Evolutionary conservation across 2,797 vertebrate genomes (phyloP).

Genomic region (Typhlichthys eigenmanni): DNA sequence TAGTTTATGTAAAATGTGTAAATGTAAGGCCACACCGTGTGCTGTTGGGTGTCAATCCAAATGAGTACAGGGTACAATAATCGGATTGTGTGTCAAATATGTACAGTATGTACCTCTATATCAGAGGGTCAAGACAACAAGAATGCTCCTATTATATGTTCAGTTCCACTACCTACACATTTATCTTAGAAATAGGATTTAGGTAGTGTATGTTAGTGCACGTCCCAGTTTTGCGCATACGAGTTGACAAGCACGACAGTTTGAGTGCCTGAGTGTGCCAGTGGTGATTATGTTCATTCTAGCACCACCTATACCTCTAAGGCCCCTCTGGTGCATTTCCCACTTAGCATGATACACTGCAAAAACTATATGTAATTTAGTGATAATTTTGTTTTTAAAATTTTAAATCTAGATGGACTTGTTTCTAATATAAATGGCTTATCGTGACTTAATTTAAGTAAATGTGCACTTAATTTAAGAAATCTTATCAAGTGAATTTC

Average conservation of each 20-base stretch:
- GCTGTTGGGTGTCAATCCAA: no score
- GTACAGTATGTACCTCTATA: conserved; percentile 21
- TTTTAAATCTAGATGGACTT: no score
- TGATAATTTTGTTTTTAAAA: no score
- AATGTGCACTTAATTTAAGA: no score
- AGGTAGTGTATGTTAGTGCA: conserved; percentile 15
- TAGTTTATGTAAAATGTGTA: not conserved
- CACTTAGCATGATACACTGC: conserved; percentile 59
- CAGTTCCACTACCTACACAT: conserved; percentile 28
- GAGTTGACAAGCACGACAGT: not conserved
- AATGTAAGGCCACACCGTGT: no score
- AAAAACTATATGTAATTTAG: no score
- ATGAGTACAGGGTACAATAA: no score
- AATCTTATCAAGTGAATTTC: no score
- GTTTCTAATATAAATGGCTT: no score
- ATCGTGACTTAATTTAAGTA: no score
- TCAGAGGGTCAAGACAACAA: conserved; percentile 14
- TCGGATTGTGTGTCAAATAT: conserved; percentile 5
- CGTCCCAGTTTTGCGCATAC: not conserved
- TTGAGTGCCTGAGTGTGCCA: conserved; percentile 7
- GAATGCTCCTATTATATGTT: conserved; percentile 15
- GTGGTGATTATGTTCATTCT: conserved; percentile 30
- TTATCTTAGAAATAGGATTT: conserved; percentile 42
- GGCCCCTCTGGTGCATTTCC: conserved; percentile 59
- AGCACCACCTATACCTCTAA: conserved; percentile 56